Conservation (phyloP, 2,113 vertebrate genomes). For the Apteryx mantelli region DNA sequence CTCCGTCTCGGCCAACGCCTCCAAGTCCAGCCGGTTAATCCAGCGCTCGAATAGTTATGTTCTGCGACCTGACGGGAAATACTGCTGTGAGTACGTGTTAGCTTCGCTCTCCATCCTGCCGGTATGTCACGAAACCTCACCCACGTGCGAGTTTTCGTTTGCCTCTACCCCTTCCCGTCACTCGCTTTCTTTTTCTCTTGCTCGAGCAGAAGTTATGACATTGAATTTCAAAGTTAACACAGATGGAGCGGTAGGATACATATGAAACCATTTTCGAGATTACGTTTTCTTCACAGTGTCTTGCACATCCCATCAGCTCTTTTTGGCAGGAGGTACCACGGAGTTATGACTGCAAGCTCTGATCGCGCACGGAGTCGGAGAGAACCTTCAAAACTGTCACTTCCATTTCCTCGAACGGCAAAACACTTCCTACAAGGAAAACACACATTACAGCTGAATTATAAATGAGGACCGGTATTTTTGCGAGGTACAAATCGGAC, state of each 20-base stretch:
- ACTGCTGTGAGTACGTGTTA: background rate
- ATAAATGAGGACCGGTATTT: constrained; percentile 72
- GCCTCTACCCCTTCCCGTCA: background rate
- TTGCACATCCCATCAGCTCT: background rate
- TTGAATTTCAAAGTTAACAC: background rate
- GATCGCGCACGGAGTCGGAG: constrained; percentile 15
- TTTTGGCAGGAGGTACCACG: background rate
- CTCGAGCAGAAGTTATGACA: background rate
- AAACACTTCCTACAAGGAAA: constrained; percentile 59
- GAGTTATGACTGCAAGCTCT: background rate
- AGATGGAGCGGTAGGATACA: background rate
- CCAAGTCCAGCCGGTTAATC: background rate
- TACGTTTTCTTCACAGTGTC: background rate
- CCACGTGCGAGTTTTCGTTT: background rate
- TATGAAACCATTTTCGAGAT: background rate
- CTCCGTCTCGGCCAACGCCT: background rate
- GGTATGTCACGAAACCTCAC: background rate
- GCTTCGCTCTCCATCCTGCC: background rate
- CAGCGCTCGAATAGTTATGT: background rate
- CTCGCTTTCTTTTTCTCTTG: background rate
- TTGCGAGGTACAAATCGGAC: constrained; percentile 68
- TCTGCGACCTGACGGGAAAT: background rate
- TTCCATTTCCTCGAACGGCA: constrained; percentile 63
- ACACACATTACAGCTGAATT: constrained; percentile 65
- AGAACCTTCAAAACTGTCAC: constrained; percentile 62